Percentiles rank a stretch among this genome's conserved stretches.
Conservation (phyloP, 2,113 vertebrate genomes). For the Chitala chitala region DNA sequence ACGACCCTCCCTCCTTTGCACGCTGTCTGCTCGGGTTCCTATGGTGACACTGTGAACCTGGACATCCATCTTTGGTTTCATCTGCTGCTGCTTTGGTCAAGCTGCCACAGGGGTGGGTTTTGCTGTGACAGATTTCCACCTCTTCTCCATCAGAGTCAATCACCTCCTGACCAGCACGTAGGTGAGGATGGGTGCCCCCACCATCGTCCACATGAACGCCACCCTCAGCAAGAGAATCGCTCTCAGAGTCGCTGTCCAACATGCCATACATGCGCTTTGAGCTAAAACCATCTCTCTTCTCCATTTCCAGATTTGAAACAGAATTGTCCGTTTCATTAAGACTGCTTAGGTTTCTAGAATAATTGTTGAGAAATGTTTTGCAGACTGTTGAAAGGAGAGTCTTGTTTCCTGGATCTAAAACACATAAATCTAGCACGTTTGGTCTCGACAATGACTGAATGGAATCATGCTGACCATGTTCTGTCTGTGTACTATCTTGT, state of each 20-base stretch:
- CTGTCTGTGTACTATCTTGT: background rate
- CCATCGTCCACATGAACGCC: background rate
- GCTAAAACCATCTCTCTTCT: constrained; percentile 16
- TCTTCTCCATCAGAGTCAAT: constrained; percentile 74
- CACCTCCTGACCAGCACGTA: constrained; percentile 15
- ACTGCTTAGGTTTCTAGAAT: constrained; percentile 72
- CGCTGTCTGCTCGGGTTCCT: constrained; percentile 9
- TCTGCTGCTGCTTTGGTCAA: background rate
- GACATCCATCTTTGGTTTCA: constrained; percentile 17
- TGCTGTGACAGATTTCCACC: constrained; percentile 69
- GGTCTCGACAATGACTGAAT: background rate
- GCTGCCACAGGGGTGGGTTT: constrained; percentile 8
- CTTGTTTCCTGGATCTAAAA: constrained; percentile 59
- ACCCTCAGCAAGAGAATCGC: constrained; percentile 53
- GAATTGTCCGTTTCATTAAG: constrained; percentile 53
- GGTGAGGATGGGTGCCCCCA: background rate
- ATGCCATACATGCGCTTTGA: constrained; percentile 67
- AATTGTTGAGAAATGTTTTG: constrained; percentile 71
- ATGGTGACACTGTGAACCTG: constrained; percentile 1
- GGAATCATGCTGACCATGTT: background rate
- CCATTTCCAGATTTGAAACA: constrained; percentile 32
- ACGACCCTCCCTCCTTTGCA: constrained; percentile 22
- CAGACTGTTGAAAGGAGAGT: constrained; percentile 63
- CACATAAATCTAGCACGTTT: constrained; percentile 47
- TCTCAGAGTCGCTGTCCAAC: constrained; percentile 67